Evolutionary conservation across 2,797 vertebrate genomes (phyloP), one percentile per base, ranked within the genome.

Genomic region (Discoglossus pictus): DNA sequence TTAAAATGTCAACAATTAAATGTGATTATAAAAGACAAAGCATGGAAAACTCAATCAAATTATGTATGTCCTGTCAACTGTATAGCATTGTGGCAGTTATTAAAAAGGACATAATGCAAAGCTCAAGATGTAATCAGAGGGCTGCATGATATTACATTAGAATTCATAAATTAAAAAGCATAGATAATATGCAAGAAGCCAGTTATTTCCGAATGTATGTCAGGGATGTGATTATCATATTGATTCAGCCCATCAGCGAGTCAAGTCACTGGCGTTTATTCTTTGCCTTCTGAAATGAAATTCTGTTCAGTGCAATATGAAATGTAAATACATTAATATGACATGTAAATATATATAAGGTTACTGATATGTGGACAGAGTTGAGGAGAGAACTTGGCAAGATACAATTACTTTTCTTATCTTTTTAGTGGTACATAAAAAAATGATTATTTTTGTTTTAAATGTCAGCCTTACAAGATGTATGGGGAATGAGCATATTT

Each of bases 301-400:
- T 40, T 12, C 50, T 31, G 27, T 27, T 39, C 35, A 24, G 51
- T 48, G 42, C 42, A 69, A 69, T 62, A 69, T 69, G 55, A 62
- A 69, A 69, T 55, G 67, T 39, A 69, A 69, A 69, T 62, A 69
- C 48, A 59, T 69, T 69, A 62, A 62, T 69, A 62, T 69, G 42
- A 1, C 59, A 55, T 69, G 51, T 61, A 55, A 55, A 69, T 62
- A 69, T 50, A 69, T 56, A 69, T 48, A 69, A 62, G 67, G 67
- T 62, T 69, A 56, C 60, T 50, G 60, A 70, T 48, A 50, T 63
- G 60, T 63, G 47, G 36, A 63, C 43, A 70, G 56, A 25, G 68
- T 43, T 51, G 36, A 55, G 24, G 42, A 21, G 31, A 35, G 36
- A 70, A 63, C 6, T 54, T 58, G 18, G 36, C 39, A 39, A 23